These are phyloP conservation scores for Trichomycterus rosablanca DNA, from an alignment of 2,113 vertebrate species.

Conservation along the genomic window DNA sequence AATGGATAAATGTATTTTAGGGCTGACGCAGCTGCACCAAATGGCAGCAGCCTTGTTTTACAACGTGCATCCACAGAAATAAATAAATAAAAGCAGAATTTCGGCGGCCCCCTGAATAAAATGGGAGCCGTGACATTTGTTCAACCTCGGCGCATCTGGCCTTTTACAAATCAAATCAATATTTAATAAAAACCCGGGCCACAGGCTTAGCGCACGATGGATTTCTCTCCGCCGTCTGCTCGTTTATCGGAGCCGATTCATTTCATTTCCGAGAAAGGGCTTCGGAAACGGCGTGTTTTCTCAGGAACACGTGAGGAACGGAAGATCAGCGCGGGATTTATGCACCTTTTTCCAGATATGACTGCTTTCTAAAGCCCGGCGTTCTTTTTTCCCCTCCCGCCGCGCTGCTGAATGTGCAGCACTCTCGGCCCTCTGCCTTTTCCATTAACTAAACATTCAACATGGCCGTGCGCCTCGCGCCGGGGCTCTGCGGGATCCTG, in stretches of 20 bases:
- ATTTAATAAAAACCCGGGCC: conserved; percentile 61
- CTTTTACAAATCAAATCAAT: conserved; percentile 70
- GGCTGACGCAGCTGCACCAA: too few species aligned
- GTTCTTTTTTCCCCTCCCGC: background rate
- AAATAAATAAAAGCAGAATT: conserved; percentile 44
- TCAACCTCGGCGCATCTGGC: conserved; percentile 59
- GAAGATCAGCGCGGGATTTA: conserved; percentile 57
- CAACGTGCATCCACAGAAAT: conserved; percentile 40
- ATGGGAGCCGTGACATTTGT: conserved; percentile 58
- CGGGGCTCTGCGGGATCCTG: conserved; percentile 49
- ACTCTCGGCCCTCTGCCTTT: conserved; percentile 38
- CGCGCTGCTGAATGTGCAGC: conserved; percentile 47
- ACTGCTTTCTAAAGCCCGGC: conserved; percentile 41
- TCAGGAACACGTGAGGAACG: conserved; percentile 48
- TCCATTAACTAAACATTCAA: conserved; percentile 53
- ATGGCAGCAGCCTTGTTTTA: conserved; percentile 21
- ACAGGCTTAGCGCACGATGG: conserved; percentile 55
- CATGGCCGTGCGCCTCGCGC: conserved; percentile 47
- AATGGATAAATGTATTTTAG: too few species aligned
- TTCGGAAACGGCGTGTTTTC: conserved; percentile 47
- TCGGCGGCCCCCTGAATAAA: conserved; percentile 42
- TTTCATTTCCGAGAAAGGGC: conserved; percentile 49
- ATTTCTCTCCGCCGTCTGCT: conserved; percentile 52
- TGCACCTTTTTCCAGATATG: conserved; percentile 47
- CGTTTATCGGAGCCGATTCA: conserved; percentile 59